These are phyloP conservation scores for Drosophila subpulchrella DNA, from an alignment of 1,140 invertebrate genomes.

Conservation along the genomic window DNA sequence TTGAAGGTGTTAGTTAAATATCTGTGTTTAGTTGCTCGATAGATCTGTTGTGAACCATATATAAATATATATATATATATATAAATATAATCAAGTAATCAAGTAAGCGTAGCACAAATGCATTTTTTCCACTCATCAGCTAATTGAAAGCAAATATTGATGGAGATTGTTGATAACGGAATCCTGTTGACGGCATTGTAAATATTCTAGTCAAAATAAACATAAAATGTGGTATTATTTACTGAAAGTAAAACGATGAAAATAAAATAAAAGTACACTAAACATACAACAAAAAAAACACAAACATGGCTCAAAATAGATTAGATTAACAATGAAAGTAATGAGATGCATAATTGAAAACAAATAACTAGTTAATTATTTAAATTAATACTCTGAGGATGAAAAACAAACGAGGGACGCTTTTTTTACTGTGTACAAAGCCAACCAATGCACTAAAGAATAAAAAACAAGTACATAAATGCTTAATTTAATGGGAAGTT, in stretches of 20 bases:
- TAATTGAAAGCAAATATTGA: constrained; percentile 36
- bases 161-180: constrained; percentile 29
- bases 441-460: background rate
- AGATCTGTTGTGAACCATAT: constrained; percentile 72
- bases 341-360: constrained; percentile 35
- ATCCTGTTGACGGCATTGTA: constrained; percentile 39
- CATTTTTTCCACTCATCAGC: constrained; percentile 63
- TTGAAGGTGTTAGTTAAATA: constrained; percentile 61
- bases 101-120: constrained; percentile 67
- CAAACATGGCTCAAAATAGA: constrained; percentile 54
- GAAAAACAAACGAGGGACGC: constrained; percentile 9
- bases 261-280: constrained; percentile 11
- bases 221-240: constrained; percentile 69
- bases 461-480: constrained; percentile 4
- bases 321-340: constrained; percentile 35
- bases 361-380: constrained; percentile 44
- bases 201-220: constrained; percentile 52
- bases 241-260: constrained; percentile 62
- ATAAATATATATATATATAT: constrained; percentile 31
- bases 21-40: constrained; percentile 63
- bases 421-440: constrained; percentile 29
- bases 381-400: constrained; percentile 15
- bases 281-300: constrained; percentile 24
- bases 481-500: constrained; percentile 13
- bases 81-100: constrained; percentile 38